Base-by-base conservation (phyloP, 2,113 vertebrate species). In the Sinosuthora webbiana region DNA sequence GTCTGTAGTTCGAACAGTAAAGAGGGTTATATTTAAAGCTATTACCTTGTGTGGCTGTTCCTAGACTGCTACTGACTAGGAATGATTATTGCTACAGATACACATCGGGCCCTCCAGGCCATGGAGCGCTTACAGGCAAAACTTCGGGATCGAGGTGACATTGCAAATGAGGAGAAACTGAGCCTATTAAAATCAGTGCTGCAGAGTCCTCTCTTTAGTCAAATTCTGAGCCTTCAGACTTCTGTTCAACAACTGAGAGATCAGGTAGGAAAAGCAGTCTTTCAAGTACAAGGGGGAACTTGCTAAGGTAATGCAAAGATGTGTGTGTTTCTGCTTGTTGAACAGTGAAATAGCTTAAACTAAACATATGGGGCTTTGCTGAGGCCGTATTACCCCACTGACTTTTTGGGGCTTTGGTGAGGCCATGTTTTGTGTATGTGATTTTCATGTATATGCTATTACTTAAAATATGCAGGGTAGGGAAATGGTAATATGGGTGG, bases 131-230 rank as follows among this genome's bases (percentile, higher is more conserved):
- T 99, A 91, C 99, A 99, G 96, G 97, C 97, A 89, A 99, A 98
- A 93, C 98, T 99, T 78, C 98, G 99, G 74, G 99, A 99, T 96
- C 98, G 98, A 83, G 99, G 99, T 79, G 99, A 99, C 83, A 50
- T 97, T 87, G 98, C 98, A 56, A 99, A 98, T 0, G 99, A 99
- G 91, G 99, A 99, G 95, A 99, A 99, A 76, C 97, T 99, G 73
- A 98, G 95, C 96, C 97, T 99, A 70, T 96, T 99, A 63, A 99
- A 98, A 89, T 99, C 99, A 2, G 98, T 99, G 68, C 98, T 99
- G 37, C 99, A 99, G 97, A 99, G 99, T 96, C 99, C 99, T n/a
- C 99, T 99, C 77, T 99, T 99, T 97, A 99, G 98, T 93, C 99
- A 99, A 96, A 99, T 99, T 96, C 98, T 99, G 91, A 98, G 95